Percentiles rank a stretch among this genome's conserved stretches.
phyloP scores from a whole-genome alignment of 1,140 invertebrate genomes.

The Physella acuta region DNA sequence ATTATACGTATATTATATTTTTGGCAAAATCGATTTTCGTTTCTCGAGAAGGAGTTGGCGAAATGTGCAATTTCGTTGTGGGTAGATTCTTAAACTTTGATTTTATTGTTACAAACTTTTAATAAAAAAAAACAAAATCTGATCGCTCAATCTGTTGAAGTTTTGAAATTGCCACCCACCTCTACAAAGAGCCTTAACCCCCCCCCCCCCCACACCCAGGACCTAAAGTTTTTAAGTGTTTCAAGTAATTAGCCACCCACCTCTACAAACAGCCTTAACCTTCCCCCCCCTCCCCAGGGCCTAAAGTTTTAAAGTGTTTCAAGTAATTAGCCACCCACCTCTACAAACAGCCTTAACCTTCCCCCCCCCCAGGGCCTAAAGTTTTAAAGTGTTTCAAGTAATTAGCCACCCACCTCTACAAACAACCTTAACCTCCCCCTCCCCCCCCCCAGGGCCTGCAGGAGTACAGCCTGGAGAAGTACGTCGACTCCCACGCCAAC shows the following conservation, averaged over 20 bases:
- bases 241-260: too few relatives aligned
- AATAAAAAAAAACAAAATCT: too few relatives aligned
- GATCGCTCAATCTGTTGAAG: too few relatives aligned
- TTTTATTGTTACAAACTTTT: too few relatives aligned
- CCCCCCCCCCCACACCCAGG: background rate
- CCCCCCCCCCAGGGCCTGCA: constrained; percentile 32
- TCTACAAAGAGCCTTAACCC: background rate
- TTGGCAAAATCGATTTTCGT: too few relatives aligned
- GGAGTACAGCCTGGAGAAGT: constrained; percentile 34
- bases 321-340: background rate
- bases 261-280: background rate
- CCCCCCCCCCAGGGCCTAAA: background rate
- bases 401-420: background rate
- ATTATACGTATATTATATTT: too few relatives aligned
- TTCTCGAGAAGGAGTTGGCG: too few relatives aligned
- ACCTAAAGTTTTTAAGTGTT: background rate
- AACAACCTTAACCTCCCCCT: background rate
- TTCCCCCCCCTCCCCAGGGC: background rate
- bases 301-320: background rate
- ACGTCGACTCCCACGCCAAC: constrained; percentile 41
- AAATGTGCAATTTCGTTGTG: too few relatives aligned
- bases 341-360: background rate
- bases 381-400: background rate
- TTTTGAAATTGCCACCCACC: too few relatives aligned
- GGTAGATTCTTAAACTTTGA: too few relatives aligned